Percentiles rank a stretch among this genome's conserved stretches.
These are phyloP conservation scores for Cartodere bifasciata DNA, from an alignment of 2,888 invertebrate species.

Conservation along the genomic window DNA sequence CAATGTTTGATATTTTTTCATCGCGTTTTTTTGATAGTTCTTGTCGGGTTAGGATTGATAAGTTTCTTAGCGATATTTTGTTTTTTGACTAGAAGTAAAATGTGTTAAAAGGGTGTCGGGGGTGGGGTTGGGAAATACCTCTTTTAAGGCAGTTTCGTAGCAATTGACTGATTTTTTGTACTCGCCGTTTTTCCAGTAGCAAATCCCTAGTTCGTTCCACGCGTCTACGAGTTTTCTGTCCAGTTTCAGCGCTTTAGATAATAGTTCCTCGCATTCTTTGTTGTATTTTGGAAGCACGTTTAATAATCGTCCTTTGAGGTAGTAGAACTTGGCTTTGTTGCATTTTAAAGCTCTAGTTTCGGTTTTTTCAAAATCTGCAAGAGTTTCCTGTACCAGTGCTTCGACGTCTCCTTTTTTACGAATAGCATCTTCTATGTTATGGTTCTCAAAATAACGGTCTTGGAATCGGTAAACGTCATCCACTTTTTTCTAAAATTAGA, in stretches of 20 bases:
- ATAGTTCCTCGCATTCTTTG: slow-evolving; percentile 55
- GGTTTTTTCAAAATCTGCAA: slow-evolving; percentile 50
- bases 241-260: slow-evolving; percentile 74
- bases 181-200: slow-evolving; percentile 78
- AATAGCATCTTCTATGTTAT: slow-evolving; percentile 53
- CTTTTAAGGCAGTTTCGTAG: slow-evolving; percentile 63
- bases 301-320: slow-evolving; percentile 59
- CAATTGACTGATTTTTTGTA: slow-evolving; percentile 69
- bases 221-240: slow-evolving; percentile 69
- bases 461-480: slow-evolving; percentile 53
- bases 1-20: slow-evolving; percentile 46
- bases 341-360: slow-evolving; percentile 40
- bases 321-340: slow-evolving; percentile 40
- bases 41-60: slow-evolving; percentile 71
- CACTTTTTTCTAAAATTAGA: slow-evolving; percentile 47
- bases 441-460: slow-evolving; percentile 68
- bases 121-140: slow-evolving; percentile 36
- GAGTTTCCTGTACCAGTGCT: slow-evolving; percentile 45
- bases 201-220: slow-evolving; percentile 84
- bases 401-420: slow-evolving; percentile 53
- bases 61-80: slow-evolving; percentile 61
- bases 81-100: slow-evolving; percentile 49
- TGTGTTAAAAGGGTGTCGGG: slow-evolving; percentile 1
- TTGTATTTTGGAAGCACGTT: slow-evolving; percentile 59
- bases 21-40: slow-evolving; percentile 38